Evolutionary conservation across 2,888 invertebrate genomes (phyloP).

Genomic region (Carterocephalus palaemon): DNA sequence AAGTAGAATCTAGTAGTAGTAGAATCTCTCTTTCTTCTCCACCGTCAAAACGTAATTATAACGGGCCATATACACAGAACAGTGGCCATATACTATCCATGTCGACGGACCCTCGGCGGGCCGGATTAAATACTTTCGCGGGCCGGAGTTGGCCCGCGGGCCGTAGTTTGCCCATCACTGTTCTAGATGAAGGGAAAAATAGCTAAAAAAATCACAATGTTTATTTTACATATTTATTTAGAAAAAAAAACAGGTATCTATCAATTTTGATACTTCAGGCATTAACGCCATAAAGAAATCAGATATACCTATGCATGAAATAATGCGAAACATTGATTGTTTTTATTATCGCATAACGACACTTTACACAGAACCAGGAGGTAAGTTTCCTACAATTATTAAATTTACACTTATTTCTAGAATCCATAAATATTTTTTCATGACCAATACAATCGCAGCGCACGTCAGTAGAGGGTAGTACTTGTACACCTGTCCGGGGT

Average conservation of each 20-base stretch:
- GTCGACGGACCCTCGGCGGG: no score
- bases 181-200: slow-evolving; percentile 38
- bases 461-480: slow-evolving; percentile 36
- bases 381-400: slow-evolving; percentile 40
- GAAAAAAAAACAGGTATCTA: slow-evolving; percentile 38
- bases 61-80: no score
- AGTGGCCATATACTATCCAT: no score
- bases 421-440: slow-evolving; percentile 37
- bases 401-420: slow-evolving; percentile 37
- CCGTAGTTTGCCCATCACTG: no score
- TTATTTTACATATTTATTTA: slow-evolving; percentile 37
- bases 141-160: no score
- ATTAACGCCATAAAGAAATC: slow-evolving; percentile 37
- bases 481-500: slow-evolving; percentile 38
- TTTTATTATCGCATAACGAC: slow-evolving; percentile 41
- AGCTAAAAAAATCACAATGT: slow-evolving; percentile 35
- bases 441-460: slow-evolving; percentile 37
- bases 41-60: no score
- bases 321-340: slow-evolving; percentile 42
- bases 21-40: no score
- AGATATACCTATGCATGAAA: slow-evolving; percentile 37
- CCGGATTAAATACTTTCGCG: no score
- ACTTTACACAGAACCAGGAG: slow-evolving; percentile 39
- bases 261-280: slow-evolving; percentile 42
- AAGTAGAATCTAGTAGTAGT: no score